A percentile compares a stretch with the other conserved stretches of the same genome.
Conservation (phyloP, 2,888 invertebrate genomes). For the Apodemia zela region DNA sequence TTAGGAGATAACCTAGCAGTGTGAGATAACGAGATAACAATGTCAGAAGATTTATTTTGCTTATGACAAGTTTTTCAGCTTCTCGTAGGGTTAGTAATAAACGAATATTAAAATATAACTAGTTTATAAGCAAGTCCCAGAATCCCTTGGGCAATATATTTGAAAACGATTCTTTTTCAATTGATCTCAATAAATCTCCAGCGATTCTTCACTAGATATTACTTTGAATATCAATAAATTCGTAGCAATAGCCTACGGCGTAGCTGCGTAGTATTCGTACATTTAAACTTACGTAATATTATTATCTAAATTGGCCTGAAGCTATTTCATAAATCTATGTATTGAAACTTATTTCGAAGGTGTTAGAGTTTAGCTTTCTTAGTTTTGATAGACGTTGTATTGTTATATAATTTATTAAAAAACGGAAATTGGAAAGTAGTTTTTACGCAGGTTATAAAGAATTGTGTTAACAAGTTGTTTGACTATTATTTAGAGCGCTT, state of each 20-base stretch:
- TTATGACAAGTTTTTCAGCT: no score
- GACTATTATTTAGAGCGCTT: no score
- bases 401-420: neutral
- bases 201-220: neutral
- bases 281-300: constrained; percentile 1
- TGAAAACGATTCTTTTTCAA: neutral
- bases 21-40: no score
- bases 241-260: constrained; percentile 56
- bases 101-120: no score
- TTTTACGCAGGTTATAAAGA: neutral
- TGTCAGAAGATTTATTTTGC: no score
- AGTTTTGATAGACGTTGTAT: neutral
- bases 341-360: neutral
- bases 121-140: no score
- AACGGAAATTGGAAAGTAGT: neutral
- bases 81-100: no score
- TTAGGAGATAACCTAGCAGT: no score
- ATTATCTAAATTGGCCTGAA: constrained; percentile 15
- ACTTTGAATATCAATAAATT: constrained; percentile 23
- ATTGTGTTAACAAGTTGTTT: neutral
- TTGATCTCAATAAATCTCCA: neutral
- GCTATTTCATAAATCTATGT: neutral
- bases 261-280: constrained; percentile 41
- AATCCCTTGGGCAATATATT: no score
- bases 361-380: neutral